These are phyloP conservation scores for Hippocampus comes DNA, from an alignment of 2,113 vertebrate genomes.

Conservation along the genomic window DNA sequence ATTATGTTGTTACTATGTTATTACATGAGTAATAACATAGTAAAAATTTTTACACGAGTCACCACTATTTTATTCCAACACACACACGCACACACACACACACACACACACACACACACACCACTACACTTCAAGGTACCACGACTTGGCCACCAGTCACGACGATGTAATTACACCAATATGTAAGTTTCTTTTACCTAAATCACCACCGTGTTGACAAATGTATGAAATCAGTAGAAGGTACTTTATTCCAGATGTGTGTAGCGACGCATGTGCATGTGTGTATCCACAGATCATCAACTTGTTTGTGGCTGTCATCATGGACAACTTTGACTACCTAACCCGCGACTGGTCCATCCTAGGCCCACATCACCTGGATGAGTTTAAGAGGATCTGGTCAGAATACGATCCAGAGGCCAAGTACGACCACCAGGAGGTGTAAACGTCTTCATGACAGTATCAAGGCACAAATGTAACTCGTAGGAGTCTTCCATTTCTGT, in stretches of 20 bases:
- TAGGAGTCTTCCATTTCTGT: not conserved
- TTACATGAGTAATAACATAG: not conserved
- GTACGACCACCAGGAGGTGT: conserved; percentile 57
- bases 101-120: too few relatives aligned
- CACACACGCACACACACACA: too few relatives aligned
- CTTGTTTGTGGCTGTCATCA: conserved; percentile 91
- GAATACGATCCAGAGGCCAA: conserved; percentile 92
- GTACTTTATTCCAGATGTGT: not conserved
- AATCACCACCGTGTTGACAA: too few relatives aligned
- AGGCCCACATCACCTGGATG: conserved; percentile 90
- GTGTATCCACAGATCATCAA: conserved; percentile 82
- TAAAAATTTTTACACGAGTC: not conserved
- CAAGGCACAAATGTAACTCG: not conserved
- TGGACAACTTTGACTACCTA: conserved; percentile 96
- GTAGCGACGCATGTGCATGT: not conserved
- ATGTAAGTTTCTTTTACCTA: too few relatives aligned
- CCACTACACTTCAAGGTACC: too few relatives aligned
- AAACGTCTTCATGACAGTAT: not conserved
- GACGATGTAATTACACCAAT: too few relatives aligned
- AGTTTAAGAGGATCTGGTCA: conserved; percentile 95
- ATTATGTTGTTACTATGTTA: too few relatives aligned
- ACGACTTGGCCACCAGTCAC: too few relatives aligned
- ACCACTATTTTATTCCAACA: not conserved
- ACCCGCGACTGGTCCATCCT: conserved; percentile 93
- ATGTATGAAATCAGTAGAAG: not conserved